These are phyloP conservation scores for Lithophane leautieri DNA, from an alignment of 2,888 invertebrate genomes.

Conservation along the genomic window DNA sequence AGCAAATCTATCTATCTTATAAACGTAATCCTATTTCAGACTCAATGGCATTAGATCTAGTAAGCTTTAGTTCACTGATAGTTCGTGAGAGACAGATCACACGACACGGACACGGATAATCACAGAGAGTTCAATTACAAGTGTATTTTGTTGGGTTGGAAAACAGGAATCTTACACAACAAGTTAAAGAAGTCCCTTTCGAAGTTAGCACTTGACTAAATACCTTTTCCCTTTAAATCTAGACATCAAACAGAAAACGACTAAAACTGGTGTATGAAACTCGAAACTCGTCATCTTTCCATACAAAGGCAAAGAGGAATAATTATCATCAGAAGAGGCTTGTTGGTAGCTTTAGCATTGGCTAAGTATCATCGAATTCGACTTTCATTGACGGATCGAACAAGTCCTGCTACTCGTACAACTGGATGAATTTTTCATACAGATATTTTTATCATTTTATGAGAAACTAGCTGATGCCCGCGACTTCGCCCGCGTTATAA, in stretches of 20 bases:
- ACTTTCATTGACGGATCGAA: neutral
- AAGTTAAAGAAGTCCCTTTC: neutral
- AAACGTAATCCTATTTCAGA: no score
- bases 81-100: no score
- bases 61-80: no score
- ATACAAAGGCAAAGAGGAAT: constrained; percentile 21
- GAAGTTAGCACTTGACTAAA: constrained; percentile 28
- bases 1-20: no score
- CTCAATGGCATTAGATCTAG: no score
- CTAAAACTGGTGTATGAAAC: constrained; percentile 7
- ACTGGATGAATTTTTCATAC: neutral
- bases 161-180: neutral
- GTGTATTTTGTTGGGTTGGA: no score
- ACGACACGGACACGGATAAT: no score
- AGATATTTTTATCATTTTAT: neutral
- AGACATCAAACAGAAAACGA: constrained; percentile 29
- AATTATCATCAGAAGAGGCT: constrained; percentile 6
- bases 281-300: neutral
- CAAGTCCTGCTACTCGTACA: constrained; percentile 2
- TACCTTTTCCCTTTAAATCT: neutral
- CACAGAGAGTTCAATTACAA: no score
- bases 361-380: constrained; percentile 27
- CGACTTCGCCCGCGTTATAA: no score
- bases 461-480: no score
- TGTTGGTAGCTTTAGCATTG: constrained; percentile 6